phyloP scores from a whole-genome alignment of 2,113 vertebrate genomes.

The Ctenomys sociabilis region DNA sequence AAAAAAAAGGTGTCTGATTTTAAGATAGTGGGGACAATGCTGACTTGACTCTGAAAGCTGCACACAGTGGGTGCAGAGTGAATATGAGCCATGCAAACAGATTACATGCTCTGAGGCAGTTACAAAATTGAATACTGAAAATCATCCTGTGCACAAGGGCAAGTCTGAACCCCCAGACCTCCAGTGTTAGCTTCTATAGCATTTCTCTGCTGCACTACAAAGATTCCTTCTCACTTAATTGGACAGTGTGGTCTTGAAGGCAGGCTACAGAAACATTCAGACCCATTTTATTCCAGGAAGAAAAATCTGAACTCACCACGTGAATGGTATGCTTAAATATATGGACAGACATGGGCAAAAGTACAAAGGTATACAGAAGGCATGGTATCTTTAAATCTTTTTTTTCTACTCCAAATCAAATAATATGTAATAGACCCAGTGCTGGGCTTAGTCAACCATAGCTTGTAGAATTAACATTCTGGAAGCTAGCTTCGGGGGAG shows the following conservation, averaged over 20 bases:
- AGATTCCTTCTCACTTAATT: conserved; percentile 15
- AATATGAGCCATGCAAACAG: neutral
- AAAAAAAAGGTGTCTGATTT: neutral
- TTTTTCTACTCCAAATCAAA: conserved; percentile 83
- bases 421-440: conserved; percentile 84
- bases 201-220: neutral
- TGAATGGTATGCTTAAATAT: conserved; percentile 54
- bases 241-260: neutral
- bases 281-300: conserved; percentile 54
- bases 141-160: neutral
- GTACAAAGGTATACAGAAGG: conserved; percentile 63
- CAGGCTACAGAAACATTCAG: conserved; percentile 51
- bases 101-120: neutral
- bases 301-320: conserved; percentile 34
- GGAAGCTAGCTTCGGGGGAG: conserved; percentile 82
- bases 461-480: conserved; percentile 86
- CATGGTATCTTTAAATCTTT: conserved; percentile 81
- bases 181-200: neutral
- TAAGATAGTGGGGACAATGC: neutral
- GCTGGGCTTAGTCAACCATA: conserved; percentile 86
- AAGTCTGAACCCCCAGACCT: conserved; percentile 6
- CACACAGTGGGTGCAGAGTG: neutral
- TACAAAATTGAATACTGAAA: neutral
- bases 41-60: neutral
- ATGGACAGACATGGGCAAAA: conserved; percentile 43